Evolutionary conservation across 2,888 invertebrate species (phyloP).

Genomic region (Agrypnus murinus): DNA sequence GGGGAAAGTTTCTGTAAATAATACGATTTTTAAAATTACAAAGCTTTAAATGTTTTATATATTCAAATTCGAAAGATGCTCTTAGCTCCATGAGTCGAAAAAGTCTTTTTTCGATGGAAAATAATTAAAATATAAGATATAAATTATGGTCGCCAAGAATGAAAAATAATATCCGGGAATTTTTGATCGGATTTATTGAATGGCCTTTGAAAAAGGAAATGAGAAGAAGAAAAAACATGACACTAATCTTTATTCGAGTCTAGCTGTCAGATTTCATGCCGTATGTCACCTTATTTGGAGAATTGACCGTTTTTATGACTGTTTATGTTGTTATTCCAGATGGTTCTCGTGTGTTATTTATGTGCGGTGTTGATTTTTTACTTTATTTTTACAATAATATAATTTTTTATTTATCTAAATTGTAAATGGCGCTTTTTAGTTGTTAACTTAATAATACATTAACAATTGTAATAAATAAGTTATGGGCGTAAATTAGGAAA

Average conservation of each 20-base stretch:
- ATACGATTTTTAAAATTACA: too few species aligned
- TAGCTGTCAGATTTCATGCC: conserved; percentile 27
- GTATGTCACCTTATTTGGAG: conserved; percentile 40
- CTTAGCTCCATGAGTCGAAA: too few species aligned
- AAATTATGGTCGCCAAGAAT: background rate
- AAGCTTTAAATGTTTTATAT: too few species aligned
- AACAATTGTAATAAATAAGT: too few species aligned
- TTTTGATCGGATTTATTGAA: conserved; percentile 4
- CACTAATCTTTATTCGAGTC: conserved; percentile 44
- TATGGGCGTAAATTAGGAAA: too few species aligned
- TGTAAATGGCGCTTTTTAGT: too few species aligned
- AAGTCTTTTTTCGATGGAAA: too few species aligned
- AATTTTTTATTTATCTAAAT: too few species aligned
- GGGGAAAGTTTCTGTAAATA: too few species aligned
- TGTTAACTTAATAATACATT: too few species aligned
- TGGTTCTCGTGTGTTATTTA: conserved; percentile 37
- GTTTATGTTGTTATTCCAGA: conserved; percentile 39
- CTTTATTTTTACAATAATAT: conserved; percentile 37
- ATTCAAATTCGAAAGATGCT: too few species aligned
- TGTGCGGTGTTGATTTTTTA: conserved; percentile 19
- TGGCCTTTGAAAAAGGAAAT: background rate
- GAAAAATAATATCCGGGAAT: conserved; percentile 7
- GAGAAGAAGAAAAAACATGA: background rate
- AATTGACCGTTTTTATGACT: conserved; percentile 40
- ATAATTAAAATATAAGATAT: too few species aligned